phyloP scores from a whole-genome alignment of 2,113 vertebrate species.

The Alligator sinensis region DNA sequence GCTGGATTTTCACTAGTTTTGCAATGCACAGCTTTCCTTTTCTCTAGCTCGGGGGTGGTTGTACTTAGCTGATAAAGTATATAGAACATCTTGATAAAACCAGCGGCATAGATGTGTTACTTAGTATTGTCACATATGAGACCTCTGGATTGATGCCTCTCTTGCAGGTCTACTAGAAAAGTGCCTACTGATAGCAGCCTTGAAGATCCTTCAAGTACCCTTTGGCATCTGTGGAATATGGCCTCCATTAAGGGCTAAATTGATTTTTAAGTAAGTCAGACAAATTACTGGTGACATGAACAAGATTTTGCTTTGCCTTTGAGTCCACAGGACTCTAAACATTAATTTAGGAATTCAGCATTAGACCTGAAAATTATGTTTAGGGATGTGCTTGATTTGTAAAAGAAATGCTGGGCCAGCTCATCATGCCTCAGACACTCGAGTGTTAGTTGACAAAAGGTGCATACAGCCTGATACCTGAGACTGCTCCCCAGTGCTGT shows the following conservation, averaged over 20 bases:
- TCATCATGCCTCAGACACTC: background rate
- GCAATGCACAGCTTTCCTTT: background rate
- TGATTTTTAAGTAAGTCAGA: background rate
- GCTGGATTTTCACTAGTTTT: background rate
- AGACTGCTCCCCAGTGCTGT: background rate
- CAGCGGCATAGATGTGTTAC: background rate
- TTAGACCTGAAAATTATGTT: background rate
- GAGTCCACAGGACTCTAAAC: accelerated
- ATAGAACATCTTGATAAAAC: too few relatives aligned
- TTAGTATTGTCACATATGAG: background rate
- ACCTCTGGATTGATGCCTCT: background rate
- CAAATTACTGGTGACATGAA: accelerated
- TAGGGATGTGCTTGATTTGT: background rate
- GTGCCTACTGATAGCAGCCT: background rate
- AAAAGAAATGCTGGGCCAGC: background rate
- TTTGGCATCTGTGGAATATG: background rate
- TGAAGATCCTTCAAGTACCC: background rate
- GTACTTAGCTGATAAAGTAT: background rate
- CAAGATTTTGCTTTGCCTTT: accelerated
- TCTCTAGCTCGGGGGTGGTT: background rate
- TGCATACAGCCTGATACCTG: accelerated
- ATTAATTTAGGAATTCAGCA: accelerated
- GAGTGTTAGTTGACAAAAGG: accelerated
- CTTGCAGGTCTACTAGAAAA: accelerated
- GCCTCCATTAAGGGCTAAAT: background rate